Conservation (phyloP, 2,113 vertebrate genomes). For the Agelaius phoeniceus region DNA sequence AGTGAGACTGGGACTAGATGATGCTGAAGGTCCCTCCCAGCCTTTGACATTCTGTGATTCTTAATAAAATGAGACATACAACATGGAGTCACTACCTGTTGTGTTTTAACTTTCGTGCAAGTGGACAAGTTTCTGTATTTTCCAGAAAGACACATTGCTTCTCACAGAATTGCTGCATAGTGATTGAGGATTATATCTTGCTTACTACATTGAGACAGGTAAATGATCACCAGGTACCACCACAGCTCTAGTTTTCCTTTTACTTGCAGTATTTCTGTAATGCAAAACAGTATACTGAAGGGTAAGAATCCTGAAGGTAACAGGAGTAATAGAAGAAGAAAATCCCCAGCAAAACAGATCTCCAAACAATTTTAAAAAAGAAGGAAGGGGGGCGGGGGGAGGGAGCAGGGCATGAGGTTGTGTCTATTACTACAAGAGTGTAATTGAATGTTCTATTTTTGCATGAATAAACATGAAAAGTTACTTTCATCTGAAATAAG, state of each 20-base stretch:
- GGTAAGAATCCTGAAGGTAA: not conserved
- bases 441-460: not conserved
- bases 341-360: slow-evolving; percentile 54
- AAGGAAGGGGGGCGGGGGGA: not conserved
- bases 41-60: not conserved
- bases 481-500: not conserved
- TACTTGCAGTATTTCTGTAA: slow-evolving; percentile 24
- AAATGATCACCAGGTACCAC: not conserved
- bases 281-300: not conserved
- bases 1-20: not conserved
- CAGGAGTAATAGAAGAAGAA: slow-evolving; percentile 12
- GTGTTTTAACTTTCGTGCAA: not conserved
- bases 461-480: not conserved
- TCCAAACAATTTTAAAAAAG: not conserved
- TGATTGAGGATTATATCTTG: not conserved
- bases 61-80: not conserved
- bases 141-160: not conserved
- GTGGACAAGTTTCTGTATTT: not conserved
- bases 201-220: not conserved
- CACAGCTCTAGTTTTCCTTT: slow-evolving; percentile 12
- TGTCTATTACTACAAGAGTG: not conserved
- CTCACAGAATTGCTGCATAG: not conserved
- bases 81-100: not conserved
- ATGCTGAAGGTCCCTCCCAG: not conserved
- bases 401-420: not conserved